Percentiles rank a stretch among this genome's conserved stretches.
These are phyloP conservation scores for Colossoma macropomum DNA, from an alignment of 2,113 vertebrate species.

Conservation along the genomic window DNA sequence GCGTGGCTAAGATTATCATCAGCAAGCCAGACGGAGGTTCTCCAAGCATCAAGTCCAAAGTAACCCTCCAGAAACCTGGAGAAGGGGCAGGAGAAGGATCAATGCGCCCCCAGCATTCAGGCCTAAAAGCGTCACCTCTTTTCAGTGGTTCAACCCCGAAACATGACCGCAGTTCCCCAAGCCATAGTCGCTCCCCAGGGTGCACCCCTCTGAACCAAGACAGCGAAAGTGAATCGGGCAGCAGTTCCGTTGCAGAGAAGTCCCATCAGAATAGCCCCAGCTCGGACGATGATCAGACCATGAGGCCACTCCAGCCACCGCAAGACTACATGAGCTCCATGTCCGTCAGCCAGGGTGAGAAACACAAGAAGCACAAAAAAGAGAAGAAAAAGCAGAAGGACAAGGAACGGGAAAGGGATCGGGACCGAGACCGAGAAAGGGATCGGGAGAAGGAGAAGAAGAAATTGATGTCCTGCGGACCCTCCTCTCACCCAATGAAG, in stretches of 20 bases:
- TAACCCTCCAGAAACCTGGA: conserved; percentile 92
- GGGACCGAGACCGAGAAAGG: conserved; percentile 87
- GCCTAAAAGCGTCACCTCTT: conserved; percentile 93
- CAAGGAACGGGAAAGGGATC: conserved; percentile 85
- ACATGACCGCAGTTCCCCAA: conserved; percentile 96
- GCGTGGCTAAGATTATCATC: conserved; percentile 98
- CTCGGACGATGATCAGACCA: conserved; percentile 90
- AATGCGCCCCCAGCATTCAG: conserved; percentile 88
- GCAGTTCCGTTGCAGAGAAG: conserved; percentile 93
- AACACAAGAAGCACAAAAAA: conserved; percentile 99
- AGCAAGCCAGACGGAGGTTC: conserved; percentile 97
- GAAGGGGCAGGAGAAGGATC: conserved; percentile 86
- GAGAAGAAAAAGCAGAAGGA: conserved; percentile 97
- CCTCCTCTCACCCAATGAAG: conserved; percentile 84
- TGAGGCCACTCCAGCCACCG: conserved; percentile 72
- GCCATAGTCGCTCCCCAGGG: conserved; percentile 95
- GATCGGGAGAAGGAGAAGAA: conserved; percentile 93
- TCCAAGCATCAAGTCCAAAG: conserved; percentile 97
- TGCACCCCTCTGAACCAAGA: conserved; percentile 94
- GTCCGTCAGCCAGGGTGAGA: conserved; percentile 89
- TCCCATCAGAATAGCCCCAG: conserved; percentile 98
- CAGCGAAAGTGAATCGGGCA: conserved; percentile 97
- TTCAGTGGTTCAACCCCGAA: conserved; percentile 98
- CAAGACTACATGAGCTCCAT: conserved; percentile 81
- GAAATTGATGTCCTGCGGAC: conserved; percentile 80